These are phyloP conservation scores for Salticus scenicus DNA, from an alignment of 2,888 invertebrate species.

Conservation along the genomic window DNA sequence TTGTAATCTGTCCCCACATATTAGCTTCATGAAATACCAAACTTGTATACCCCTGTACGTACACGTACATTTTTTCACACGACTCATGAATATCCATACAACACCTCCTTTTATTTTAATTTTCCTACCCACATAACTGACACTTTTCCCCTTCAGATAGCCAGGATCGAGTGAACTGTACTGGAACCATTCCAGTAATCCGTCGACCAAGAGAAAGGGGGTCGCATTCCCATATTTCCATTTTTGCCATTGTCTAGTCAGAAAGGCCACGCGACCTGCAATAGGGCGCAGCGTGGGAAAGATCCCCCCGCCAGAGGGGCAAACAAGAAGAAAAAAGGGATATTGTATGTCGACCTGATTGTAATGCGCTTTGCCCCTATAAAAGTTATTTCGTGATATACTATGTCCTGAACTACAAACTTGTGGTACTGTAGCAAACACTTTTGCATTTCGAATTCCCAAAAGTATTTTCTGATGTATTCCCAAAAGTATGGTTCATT, in stretches of 20 bases:
- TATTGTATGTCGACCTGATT: background rate
- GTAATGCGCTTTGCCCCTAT: background rate
- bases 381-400: too few relatives aligned
- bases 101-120: background rate
- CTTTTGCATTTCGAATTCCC: too few relatives aligned
- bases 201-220: constrained; percentile 30
- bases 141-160: background rate
- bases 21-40: background rate
- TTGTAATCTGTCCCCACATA: background rate
- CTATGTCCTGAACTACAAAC: too few relatives aligned
- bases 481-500: too few relatives aligned
- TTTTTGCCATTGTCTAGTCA: constrained; percentile 18
- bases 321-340: background rate
- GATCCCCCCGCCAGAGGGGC: constrained; percentile 12
- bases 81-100: constrained; percentile 10
- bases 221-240: constrained; percentile 58
- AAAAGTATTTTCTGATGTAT: too few relatives aligned
- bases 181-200: constrained; percentile 47
- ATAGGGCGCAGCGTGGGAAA: constrained; percentile 38
- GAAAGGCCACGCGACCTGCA: constrained; percentile 44
- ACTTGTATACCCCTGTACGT: background rate
- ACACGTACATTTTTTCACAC: constrained; percentile 8
- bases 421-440: too few relatives aligned
- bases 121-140: constrained; percentile 1
- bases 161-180: constrained; percentile 41